phyloP scores from a whole-genome alignment of 2,888 invertebrate genomes.

The Pogonocherus hispidulus region DNA sequence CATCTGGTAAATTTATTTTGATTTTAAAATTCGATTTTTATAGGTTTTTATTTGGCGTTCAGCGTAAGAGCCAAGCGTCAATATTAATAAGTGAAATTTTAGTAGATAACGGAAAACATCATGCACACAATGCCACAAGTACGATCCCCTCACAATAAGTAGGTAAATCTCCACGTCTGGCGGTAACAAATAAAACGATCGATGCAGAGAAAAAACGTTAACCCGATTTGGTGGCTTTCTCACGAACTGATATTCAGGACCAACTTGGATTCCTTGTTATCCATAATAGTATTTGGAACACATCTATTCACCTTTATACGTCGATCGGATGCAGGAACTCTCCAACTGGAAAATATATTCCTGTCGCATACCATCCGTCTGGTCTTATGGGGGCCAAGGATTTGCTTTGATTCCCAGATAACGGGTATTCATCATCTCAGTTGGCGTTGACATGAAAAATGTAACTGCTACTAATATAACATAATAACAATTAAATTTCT shows the following conservation, averaged over 20 bases:
- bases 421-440: too few relatives aligned
- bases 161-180: slow-evolving; percentile 7
- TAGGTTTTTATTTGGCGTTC: too few relatives aligned
- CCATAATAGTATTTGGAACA: slow-evolving; percentile 28
- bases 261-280: slow-evolving; percentile 14
- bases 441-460: too few relatives aligned
- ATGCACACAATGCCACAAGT: neutral
- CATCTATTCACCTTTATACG: slow-evolving; percentile 21
- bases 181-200: slow-evolving; percentile 7
- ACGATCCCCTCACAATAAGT: neutral
- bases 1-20: too few relatives aligned
- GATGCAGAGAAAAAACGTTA: slow-evolving; percentile 12
- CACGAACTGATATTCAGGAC: slow-evolving; percentile 20
- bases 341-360: slow-evolving; percentile 29
- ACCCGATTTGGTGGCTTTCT: slow-evolving; percentile 21
- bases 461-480: too few relatives aligned
- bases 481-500: too few relatives aligned
- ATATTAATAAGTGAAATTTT: too few relatives aligned
- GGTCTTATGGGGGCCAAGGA: slow-evolving; percentile 2
- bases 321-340: slow-evolving; percentile 11
- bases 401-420: too few relatives aligned
- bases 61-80: too few relatives aligned
- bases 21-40: too few relatives aligned
- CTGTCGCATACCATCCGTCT: neutral
- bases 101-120: neutral